A percentile compares a stretch with the other conserved stretches of the same genome.
phyloP scores from a whole-genome alignment of 2,888 invertebrate genomes.

The Drosophila niveifrons region DNA sequence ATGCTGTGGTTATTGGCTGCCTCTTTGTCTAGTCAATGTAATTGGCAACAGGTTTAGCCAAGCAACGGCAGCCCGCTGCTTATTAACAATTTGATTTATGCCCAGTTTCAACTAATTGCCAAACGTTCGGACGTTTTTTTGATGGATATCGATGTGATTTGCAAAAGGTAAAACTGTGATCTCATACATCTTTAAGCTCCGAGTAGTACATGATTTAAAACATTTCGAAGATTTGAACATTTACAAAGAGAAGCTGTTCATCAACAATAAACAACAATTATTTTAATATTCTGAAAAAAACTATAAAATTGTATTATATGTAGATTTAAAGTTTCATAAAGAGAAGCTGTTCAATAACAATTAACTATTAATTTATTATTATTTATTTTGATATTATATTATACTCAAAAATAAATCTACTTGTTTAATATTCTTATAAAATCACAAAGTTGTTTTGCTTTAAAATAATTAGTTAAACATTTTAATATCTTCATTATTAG shows the following conservation, averaged over 20 bases:
- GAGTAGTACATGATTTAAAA: no score
- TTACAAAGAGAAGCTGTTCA: background rate
- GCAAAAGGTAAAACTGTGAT: constrained; percentile 33
- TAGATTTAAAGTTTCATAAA: background rate
- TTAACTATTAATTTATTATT: no score
- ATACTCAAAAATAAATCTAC: no score
- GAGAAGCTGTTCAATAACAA: no score
- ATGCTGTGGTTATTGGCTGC: constrained; percentile 3
- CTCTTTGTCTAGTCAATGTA: constrained; percentile 35
- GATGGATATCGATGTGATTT: constrained; percentile 37
- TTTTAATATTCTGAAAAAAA: no score
- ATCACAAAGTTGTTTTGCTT: no score
- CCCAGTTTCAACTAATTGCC: constrained; percentile 59
- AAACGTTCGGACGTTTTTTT: constrained; percentile 44
- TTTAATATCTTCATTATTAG: no score
- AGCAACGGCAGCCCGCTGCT: constrained; percentile 39
- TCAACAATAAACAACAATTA: background rate
- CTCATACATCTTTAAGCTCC: constrained; percentile 2
- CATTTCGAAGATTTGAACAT: no score
- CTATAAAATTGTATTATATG: no score
- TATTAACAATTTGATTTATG: constrained; percentile 76
- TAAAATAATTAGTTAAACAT: no score
- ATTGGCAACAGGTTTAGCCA: constrained; percentile 46
- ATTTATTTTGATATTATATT: no score
- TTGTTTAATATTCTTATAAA: no score